Percentiles rank a stretch among this genome's conserved stretches.
These are phyloP conservation scores for Serinus canaria DNA, from an alignment of 2,113 vertebrate species.

Conservation along the genomic window DNA sequence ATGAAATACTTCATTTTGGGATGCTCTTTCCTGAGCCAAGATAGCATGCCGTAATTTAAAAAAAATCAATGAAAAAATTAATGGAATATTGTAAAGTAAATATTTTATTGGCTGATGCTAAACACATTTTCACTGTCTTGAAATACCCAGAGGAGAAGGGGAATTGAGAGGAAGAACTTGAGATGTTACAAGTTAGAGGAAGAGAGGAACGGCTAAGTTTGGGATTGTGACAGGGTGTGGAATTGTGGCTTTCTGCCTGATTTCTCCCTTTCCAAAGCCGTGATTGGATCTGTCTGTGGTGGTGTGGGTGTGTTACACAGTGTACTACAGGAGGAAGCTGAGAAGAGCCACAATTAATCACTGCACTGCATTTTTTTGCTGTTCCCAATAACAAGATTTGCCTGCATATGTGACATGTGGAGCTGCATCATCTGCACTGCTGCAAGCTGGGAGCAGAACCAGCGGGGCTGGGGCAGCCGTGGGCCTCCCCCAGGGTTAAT, in stretches of 20 bases:
- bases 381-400: background rate
- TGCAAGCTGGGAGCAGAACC: background rate
- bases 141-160: background rate
- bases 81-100: background rate
- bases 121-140: background rate
- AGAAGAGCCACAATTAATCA: background rate
- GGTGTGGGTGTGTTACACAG: background rate
- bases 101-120: background rate
- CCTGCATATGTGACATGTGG: background rate
- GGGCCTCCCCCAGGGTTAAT: background rate
- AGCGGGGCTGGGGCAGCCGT: accelerated
- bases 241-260: background rate
- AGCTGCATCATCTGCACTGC: background rate
- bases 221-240: background rate
- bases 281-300: background rate
- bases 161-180: background rate
- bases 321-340: background rate
- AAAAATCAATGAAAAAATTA: background rate
- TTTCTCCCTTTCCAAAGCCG: background rate
- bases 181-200: background rate
- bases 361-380: background rate
- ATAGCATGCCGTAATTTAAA: background rate
- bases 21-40: background rate
- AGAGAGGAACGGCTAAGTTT: background rate
- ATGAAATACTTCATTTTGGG: background rate